phyloP scores from a whole-genome alignment of 1,140 invertebrate genomes.

The Calycopis cecrops region DNA sequence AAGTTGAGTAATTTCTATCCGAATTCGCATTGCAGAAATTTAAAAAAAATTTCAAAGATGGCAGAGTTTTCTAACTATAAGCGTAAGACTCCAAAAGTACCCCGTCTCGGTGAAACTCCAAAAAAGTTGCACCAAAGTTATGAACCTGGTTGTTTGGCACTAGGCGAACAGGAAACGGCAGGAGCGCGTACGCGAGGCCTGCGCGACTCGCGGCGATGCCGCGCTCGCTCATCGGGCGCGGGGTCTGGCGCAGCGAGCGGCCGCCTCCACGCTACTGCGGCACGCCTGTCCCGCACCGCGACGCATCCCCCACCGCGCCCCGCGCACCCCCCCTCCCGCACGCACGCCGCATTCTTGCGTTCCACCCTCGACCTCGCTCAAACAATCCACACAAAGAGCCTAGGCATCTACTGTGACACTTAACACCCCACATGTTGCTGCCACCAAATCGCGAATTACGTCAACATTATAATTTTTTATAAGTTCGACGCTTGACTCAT shows the following conservation, averaged over 20 bases:
- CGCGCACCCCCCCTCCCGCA: conserved; percentile 42
- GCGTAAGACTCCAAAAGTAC: conserved; percentile 32
- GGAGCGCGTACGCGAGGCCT: conserved; percentile 27
- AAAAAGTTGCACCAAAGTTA: conserved; percentile 40
- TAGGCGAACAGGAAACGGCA: conserved; percentile 26
- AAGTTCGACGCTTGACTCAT: too few species aligned
- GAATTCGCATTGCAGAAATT: conserved; percentile 34
- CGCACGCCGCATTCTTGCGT: conserved; percentile 66
- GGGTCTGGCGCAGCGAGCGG: conserved; percentile 40
- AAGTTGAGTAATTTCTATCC: conserved; percentile 16
- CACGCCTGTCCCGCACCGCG: conserved; percentile 48
- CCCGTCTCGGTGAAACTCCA: conserved; percentile 39
- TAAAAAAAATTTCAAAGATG: conserved; percentile 29
- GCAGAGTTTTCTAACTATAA: conserved; percentile 39
- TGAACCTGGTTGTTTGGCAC: conserved; percentile 37
- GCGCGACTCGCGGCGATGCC: conserved; percentile 35
- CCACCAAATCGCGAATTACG: conserved; percentile 9
- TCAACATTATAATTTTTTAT: too few species aligned
- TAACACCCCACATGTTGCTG: conserved; percentile 38
- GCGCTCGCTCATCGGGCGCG: conserved; percentile 22
- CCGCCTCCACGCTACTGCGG: conserved; percentile 66
- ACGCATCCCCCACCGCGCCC: conserved; percentile 41
- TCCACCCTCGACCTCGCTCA: conserved; percentile 29
- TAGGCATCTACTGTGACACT: conserved; percentile 29
- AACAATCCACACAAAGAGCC: conserved; percentile 52